Evolutionary conservation across 1,140 invertebrate genomes (phyloP).

Genomic region (Cyclargus thomasi): DNA sequence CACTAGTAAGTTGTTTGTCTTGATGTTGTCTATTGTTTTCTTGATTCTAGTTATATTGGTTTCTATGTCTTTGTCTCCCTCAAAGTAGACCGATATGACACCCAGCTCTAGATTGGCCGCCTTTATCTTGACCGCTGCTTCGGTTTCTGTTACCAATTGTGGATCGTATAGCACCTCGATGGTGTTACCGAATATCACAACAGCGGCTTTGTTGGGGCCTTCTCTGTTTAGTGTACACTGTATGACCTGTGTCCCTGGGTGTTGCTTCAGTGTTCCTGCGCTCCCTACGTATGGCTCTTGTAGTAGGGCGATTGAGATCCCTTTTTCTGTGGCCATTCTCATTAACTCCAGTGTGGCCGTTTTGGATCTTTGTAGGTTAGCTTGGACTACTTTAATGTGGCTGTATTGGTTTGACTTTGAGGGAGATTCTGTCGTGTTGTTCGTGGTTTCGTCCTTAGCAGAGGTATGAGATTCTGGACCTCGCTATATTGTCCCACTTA

Average conservation of each 20-base stretch:
- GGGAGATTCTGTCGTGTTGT: neutral
- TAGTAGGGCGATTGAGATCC: constrained; percentile 13
- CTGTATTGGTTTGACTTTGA: neutral
- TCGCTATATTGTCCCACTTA: neutral
- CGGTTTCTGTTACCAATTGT: constrained; percentile 29
- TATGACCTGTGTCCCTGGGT: constrained; percentile 23
- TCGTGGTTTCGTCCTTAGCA: too few species aligned
- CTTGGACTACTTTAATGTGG: constrained; percentile 20
- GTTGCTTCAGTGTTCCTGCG: constrained; percentile 18
- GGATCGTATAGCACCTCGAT: constrained; percentile 34
- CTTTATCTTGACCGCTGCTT: constrained; percentile 23
- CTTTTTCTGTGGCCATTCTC: constrained; percentile 1
- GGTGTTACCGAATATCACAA: constrained; percentile 22
- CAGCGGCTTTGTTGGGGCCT: constrained; percentile 29
- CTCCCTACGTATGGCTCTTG: constrained; percentile 28
- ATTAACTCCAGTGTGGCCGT: constrained; percentile 27
- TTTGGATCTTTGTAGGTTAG: too few species aligned
- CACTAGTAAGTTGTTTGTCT: constrained; percentile 25
- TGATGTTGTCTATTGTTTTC: constrained; percentile 14
- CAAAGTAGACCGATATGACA: constrained; percentile 30
- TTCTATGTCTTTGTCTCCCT: constrained; percentile 29
- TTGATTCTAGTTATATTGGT: constrained; percentile 16
- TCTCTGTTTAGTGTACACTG: constrained; percentile 29
- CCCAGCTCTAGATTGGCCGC: neutral
- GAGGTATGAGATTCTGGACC: neutral